A percentile compares a stretch with the other conserved stretches of the same genome.
These are phyloP conservation scores for Amphiprion percula DNA, from an alignment of 2,113 vertebrate species.

Conservation along the genomic window DNA sequence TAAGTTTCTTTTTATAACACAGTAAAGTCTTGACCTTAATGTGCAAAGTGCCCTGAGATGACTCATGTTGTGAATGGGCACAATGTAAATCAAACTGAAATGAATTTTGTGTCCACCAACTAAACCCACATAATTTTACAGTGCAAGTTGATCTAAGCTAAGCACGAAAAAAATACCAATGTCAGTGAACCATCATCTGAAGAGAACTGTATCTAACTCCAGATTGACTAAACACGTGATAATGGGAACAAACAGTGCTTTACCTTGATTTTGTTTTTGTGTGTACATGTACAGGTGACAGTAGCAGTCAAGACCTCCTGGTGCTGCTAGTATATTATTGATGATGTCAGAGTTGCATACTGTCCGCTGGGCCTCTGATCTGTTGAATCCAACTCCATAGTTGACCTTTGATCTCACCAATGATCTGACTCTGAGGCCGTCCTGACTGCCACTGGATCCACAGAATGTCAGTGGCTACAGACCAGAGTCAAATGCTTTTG, in stretches of 20 bases:
- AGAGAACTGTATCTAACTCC: neutral
- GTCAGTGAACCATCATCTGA: too few relatives aligned
- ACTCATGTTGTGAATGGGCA: too few relatives aligned
- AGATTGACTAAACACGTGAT: neutral
- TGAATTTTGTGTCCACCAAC: too few relatives aligned
- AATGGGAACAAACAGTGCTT: neutral
- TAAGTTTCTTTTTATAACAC: too few relatives aligned
- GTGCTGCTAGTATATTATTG: slow-evolving; percentile 64
- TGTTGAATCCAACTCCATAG: slow-evolving; percentile 35
- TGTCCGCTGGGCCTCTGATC: slow-evolving; percentile 48
- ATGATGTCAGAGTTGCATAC: slow-evolving; percentile 60
- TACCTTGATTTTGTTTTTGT: neutral
- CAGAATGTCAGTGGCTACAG: neutral
- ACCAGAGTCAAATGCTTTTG: neutral
- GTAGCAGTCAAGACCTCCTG: neutral
- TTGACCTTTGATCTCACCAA: slow-evolving; percentile 62
- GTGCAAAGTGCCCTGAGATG: too few relatives aligned
- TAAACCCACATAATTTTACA: too few relatives aligned
- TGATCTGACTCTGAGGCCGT: slow-evolving; percentile 12
- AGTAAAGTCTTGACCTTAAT: too few relatives aligned
- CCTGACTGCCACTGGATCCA: neutral
- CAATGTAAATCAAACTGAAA: too few relatives aligned
- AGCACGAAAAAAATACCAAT: too few relatives aligned
- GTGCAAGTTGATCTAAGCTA: too few relatives aligned
- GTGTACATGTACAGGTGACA: neutral